Percentiles rank a stretch among this genome's conserved stretches.
phyloP scores from a whole-genome alignment of 92 coral and sea anemone genomes.

The Umimayanthus kanabou region DNA sequence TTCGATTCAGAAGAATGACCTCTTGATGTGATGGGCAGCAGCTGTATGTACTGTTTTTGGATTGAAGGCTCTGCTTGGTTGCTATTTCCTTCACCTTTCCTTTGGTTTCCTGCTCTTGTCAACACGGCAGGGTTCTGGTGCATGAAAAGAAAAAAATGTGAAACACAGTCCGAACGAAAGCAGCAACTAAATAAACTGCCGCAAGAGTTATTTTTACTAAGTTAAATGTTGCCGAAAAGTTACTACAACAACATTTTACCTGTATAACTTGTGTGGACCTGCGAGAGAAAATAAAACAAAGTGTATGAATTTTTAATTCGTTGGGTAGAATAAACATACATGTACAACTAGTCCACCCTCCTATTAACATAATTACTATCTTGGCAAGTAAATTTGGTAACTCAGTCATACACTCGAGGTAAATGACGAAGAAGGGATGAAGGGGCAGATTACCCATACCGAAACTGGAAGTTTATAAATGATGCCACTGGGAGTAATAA shows the following conservation, averaged over 20 bases:
- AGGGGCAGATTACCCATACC: too few relatives aligned
- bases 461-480: too few relatives aligned
- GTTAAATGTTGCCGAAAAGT: background rate
- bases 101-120: background rate
- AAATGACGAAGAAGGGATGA: too few relatives aligned
- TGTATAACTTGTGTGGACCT: background rate
- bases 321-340: background rate
- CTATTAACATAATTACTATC: background rate
- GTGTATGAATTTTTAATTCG: background rate
- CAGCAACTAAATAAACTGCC: background rate
- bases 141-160: background rate
- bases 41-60: background rate
- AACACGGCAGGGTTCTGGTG: conserved; percentile 1
- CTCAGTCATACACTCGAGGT: too few relatives aligned
- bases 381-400: too few relatives aligned
- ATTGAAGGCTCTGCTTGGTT: conserved; percentile 6
- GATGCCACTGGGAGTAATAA: too few relatives aligned
- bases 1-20: background rate
- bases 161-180: background rate
- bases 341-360: background rate
- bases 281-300: background rate
- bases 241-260: background rate
- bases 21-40: conserved; percentile 8
- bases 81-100: background rate
- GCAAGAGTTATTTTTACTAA: background rate